phyloP scores from a whole-genome alignment of 2,888 invertebrate genomes.

The Eupithecia centaureata region DNA sequence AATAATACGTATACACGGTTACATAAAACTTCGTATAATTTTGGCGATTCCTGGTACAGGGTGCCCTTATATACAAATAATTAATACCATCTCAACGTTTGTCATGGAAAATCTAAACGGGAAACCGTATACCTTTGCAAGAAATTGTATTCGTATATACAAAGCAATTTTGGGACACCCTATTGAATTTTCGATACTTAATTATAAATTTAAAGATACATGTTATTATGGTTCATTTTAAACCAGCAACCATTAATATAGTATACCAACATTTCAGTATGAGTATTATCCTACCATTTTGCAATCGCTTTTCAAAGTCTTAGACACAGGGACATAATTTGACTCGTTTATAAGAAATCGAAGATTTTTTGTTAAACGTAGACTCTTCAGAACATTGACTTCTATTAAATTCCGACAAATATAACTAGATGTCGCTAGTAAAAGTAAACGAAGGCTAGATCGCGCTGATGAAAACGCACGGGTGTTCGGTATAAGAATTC shows the following conservation, averaged over 20 bases:
- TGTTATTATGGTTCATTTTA: slow-evolving; percentile 3
- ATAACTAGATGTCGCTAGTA: too few species aligned
- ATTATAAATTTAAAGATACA: slow-evolving; percentile 3
- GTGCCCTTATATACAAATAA: neutral
- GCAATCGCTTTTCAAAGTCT: neutral
- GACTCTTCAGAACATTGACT: too few species aligned
- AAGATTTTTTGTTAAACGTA: too few species aligned
- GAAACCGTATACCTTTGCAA: neutral
- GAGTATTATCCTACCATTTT: neutral
- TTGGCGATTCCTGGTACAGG: slow-evolving; percentile 16
- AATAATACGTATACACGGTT: slow-evolving; percentile 56
- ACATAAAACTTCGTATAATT: slow-evolving; percentile 35
- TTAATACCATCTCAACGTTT: neutral
- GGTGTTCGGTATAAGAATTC: too few species aligned
- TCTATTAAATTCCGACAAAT: too few species aligned
- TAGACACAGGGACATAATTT: neutral
- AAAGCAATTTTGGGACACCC: slow-evolving; percentile 23
- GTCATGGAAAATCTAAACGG: neutral
- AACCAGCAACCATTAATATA: neutral
- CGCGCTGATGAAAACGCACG: too few species aligned
- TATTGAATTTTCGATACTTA: slow-evolving; percentile 10
- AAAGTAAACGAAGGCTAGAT: too few species aligned
- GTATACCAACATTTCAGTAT: neutral
- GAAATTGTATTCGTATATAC: slow-evolving; percentile 14
- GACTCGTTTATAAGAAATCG: too few species aligned